Evolutionary conservation across 2,888 invertebrate genomes (phyloP), one percentile per base, ranked within the genome.

Genomic region (Lepidonotus clava): DNA sequence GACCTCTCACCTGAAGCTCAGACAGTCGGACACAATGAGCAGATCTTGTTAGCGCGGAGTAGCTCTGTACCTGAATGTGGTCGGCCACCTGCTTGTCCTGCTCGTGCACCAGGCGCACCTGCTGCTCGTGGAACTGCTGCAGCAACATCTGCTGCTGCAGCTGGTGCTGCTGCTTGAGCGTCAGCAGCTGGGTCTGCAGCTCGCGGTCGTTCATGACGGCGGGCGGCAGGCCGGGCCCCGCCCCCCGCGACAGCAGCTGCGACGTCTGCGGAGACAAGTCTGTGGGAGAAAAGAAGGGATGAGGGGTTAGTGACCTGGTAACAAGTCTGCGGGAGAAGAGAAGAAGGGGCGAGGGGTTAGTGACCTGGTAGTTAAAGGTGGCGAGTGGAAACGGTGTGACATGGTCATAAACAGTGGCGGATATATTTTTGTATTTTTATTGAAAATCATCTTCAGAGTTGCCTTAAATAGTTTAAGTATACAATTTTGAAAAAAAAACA

Each of bases 41-140:
- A 1, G 71, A 34, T 21, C 71, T 71, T 34, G 18, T 38, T 14
- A 71, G 38, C 14, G 71, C 14, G 71, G 34, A 36, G 71, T 38
- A 36, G 36, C 36, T 71, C 71, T 38, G 71, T 76, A 92, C 92
- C 90, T 92, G 92, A 86, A 92, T 90, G 86, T 93, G 93, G 77
- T 93, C 92, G 86, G 93, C 92, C 41, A 93, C 89, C 88, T 93
- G 92, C 85, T 92, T 92, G 87, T 93, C 92, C 86, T 94, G 93
- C 87, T 93, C 92, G 83, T 92, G 92, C 34, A 92, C 92, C 85
- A 93, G 89, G 88, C 92, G 92, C 84, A 92, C 91, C 32, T 93
- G 91, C 88, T 93, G 92, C 61, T 92, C 91, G 71, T 93, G 92
- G 88, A 92, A 93, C 90, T 93, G 92, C 86, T 92, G 92, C 40